phyloP scores from a whole-genome alignment of 1,140 invertebrate genomes.

The Venustaconcha ellipsiformis region DNA sequence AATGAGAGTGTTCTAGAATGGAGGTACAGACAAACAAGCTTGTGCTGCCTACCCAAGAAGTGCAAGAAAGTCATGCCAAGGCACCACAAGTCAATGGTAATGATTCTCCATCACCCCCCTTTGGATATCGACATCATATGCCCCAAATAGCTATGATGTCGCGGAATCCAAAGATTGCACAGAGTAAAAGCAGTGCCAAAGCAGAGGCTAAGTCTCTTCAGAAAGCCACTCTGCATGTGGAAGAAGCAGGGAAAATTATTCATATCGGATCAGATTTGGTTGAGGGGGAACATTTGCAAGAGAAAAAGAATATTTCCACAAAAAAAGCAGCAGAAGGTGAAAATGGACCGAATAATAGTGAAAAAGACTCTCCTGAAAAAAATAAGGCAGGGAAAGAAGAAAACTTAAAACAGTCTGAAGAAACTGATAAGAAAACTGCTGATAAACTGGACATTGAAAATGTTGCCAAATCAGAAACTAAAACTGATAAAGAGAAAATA shows the following conservation, averaged over 20 bases:
- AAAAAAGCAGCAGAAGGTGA: not conserved
- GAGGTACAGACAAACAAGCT: too few species aligned
- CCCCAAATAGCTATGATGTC: conserved; percentile 58
- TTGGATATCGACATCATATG: conserved; percentile 51
- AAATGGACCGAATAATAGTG: not conserved
- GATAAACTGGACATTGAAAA: not conserved
- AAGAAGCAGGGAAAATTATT: conserved; percentile 52
- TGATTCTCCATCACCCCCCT: conserved; percentile 5
- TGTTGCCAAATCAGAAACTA: not conserved
- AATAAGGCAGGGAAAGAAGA: not conserved
- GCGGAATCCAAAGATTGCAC: conserved; percentile 55
- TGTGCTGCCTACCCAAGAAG: not conserved
- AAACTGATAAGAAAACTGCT: not conserved
- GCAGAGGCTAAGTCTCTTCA: conserved; percentile 13
- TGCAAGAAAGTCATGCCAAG: conserved; percentile 1
- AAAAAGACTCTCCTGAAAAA: not conserved
- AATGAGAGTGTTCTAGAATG: too few species aligned
- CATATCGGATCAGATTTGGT: conserved; percentile 34
- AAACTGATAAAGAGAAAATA: not conserved
- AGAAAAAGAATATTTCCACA: not conserved
- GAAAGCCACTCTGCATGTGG: conserved; percentile 46
- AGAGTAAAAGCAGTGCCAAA: conserved; percentile 57
- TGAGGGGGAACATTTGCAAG: not conserved
- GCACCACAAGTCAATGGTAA: conserved; percentile 5
- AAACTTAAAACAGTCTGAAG: not conserved